Evolutionary conservation across 2,113 vertebrate genomes (phyloP).

Genomic region (Puntigrus tetrazona): DNA sequence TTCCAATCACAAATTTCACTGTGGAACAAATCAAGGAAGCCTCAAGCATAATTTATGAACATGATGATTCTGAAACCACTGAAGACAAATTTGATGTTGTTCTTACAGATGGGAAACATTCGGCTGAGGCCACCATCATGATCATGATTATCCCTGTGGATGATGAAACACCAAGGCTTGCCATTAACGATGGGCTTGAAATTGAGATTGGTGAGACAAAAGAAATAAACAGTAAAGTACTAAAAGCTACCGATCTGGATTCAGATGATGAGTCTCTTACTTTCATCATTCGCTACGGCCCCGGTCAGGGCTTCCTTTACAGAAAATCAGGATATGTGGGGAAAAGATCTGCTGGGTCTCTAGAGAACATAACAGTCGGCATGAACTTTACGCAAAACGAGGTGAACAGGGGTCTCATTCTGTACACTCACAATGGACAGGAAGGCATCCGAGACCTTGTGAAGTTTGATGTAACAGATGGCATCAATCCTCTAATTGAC

Average conservation of each 20-base stretch:
- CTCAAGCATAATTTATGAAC: slow-evolving; percentile 92
- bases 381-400: slow-evolving; percentile 97
- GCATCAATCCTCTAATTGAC: slow-evolving; percentile 89
- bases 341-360: slow-evolving; percentile 57
- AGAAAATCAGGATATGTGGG: slow-evolving; percentile 62
- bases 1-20: slow-evolving; percentile 84
- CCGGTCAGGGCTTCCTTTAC: slow-evolving; percentile 84
- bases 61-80: slow-evolving; percentile 91
- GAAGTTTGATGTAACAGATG: slow-evolving; percentile 94
- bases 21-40: slow-evolving; percentile 87
- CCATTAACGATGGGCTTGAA: slow-evolving; percentile 91
- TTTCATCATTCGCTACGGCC: slow-evolving; percentile 83
- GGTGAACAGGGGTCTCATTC: slow-evolving; percentile 80
- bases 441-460: slow-evolving; percentile 88
- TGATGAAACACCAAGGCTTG: slow-evolving; percentile 91
- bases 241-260: slow-evolving; percentile 92
- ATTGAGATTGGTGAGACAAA: slow-evolving; percentile 86
- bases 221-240: slow-evolving; percentile 79
- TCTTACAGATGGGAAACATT: slow-evolving; percentile 86
- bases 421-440: slow-evolving; percentile 84
- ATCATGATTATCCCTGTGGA: slow-evolving; percentile 87
- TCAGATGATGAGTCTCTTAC: slow-evolving; percentile 86
- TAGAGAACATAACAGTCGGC: slow-evolving; percentile 85
- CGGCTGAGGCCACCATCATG: slow-evolving; percentile 74
- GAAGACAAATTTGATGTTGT: slow-evolving; percentile 87